phyloP scores from a whole-genome alignment of 2,797 vertebrate genomes.

The Premnoplex brunnescens region DNA sequence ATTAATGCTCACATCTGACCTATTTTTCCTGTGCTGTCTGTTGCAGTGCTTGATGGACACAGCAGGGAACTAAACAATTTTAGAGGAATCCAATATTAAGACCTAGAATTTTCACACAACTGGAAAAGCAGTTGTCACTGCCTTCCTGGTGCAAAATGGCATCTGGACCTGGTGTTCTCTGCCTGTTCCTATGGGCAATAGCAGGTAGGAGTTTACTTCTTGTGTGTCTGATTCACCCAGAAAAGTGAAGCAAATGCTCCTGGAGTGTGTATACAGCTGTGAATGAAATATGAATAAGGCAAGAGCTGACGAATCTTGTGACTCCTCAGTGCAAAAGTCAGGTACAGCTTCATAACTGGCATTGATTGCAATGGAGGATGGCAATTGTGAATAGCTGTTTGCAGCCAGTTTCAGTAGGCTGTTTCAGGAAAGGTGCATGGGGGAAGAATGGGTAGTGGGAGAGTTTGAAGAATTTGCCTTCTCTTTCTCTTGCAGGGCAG shows the following conservation, averaged over 20 bases:
- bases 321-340: neutral
- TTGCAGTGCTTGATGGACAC: constrained; percentile 42
- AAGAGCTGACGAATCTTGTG: neutral
- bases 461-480: neutral
- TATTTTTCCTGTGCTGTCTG: constrained; percentile 21
- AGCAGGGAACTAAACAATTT: neutral
- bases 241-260: neutral
- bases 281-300: neutral
- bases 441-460: neutral
- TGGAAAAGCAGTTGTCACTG: neutral
- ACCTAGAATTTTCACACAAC: neutral
- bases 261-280: neutral
- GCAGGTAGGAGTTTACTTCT: constrained; percentile 62
- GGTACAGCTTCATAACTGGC: neutral
- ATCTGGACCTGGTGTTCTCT: neutral
- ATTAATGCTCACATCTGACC: constrained; percentile 8
- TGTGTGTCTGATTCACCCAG: neutral
- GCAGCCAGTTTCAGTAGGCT: neutral
- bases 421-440: neutral
- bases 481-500: neutral
- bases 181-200: constrained; percentile 52
- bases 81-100: neutral
- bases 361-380: neutral
- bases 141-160: constrained; percentile 45
- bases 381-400: neutral